These are phyloP conservation scores for Hyperoplus lanceolatus DNA, from an alignment of 2,797 vertebrate genomes.

Conservation along the genomic window DNA sequence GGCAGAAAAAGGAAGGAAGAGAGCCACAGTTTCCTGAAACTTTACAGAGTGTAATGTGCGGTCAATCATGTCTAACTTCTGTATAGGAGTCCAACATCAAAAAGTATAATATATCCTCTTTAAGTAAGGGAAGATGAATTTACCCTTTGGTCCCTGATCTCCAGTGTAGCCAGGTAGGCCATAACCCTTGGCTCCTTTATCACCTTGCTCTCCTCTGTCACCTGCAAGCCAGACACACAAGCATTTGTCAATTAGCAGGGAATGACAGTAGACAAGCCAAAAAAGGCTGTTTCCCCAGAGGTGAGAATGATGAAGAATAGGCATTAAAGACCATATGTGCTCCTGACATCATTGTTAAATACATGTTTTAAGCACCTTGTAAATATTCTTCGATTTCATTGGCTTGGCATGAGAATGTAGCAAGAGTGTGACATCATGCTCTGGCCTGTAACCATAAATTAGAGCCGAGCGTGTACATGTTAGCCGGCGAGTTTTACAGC, in stretches of 20 bases:
- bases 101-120: no score
- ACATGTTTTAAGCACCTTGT: conserved; percentile 66
- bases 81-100: no score
- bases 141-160: conserved; percentile 82
- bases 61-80: no score
- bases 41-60: no score
- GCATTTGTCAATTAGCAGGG: conserved; percentile 14
- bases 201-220: conserved; percentile 79
- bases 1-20: no score
- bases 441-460: conserved; percentile 41
- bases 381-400: conserved; percentile 67
- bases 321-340: conserved; percentile 63
- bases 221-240: conserved; percentile 75
- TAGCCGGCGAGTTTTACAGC: conserved; percentile 9
- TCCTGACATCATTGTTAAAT: conserved; percentile 66
- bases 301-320: conserved; percentile 26
- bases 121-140: conserved; percentile 20
- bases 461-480: conserved; percentile 26
- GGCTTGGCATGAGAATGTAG: conserved; percentile 40
- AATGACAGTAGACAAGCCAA: conserved; percentile 25
- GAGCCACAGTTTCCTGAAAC: no score
- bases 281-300: conserved; percentile 11
- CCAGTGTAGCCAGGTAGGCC: conserved; percentile 77
- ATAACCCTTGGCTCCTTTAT: conserved; percentile 79
- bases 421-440: conserved; percentile 52